These are phyloP conservation scores for Ectemnius continuus DNA, from an alignment of 2,888 invertebrate genomes.

Conservation along the genomic window DNA sequence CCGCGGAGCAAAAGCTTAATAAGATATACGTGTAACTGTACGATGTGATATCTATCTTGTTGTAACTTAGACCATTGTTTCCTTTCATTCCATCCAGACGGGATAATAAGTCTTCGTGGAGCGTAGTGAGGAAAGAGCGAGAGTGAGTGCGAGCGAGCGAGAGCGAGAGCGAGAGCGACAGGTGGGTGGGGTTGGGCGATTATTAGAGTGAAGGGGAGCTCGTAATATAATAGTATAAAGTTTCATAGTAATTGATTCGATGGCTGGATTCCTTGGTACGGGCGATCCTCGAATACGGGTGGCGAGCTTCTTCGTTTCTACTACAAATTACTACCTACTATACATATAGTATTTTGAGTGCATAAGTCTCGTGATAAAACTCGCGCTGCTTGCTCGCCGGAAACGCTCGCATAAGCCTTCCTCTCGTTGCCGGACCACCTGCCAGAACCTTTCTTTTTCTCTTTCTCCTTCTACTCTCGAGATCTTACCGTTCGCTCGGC, in stretches of 20 bases:
- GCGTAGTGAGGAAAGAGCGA: too few relatives aligned
- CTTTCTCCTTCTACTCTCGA: constrained; percentile 2
- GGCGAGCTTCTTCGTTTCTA: constrained; percentile 1
- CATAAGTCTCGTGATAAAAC: constrained; percentile 63
- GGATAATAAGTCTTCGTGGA: too few relatives aligned
- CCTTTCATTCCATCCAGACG: too few relatives aligned
- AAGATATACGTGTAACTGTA: too few relatives aligned
- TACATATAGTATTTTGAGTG: constrained; percentile 57
- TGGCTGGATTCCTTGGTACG: constrained; percentile 1
- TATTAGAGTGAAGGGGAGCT: too few relatives aligned
- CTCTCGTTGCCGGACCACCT: constrained; percentile 1
- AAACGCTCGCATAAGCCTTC: constrained; percentile 4
- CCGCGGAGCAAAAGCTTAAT: too few relatives aligned
- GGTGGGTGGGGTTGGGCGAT: too few relatives aligned
- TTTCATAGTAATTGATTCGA: neutral
- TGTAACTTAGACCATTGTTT: too few relatives aligned
- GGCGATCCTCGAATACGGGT: constrained; percentile 2
- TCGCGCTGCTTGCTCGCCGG: constrained; percentile 60
- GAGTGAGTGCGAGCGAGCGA: too few relatives aligned
- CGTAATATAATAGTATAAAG: neutral
- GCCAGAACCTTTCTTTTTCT: neutral
- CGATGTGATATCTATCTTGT: too few relatives aligned
- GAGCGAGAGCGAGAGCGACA: too few relatives aligned
- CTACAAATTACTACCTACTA: constrained; percentile 52
- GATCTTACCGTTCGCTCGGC: neutral